Evolutionary conservation across 1,140 invertebrate species (phyloP).

Genomic region (Pseudomyrmex dendroicus): DNA sequence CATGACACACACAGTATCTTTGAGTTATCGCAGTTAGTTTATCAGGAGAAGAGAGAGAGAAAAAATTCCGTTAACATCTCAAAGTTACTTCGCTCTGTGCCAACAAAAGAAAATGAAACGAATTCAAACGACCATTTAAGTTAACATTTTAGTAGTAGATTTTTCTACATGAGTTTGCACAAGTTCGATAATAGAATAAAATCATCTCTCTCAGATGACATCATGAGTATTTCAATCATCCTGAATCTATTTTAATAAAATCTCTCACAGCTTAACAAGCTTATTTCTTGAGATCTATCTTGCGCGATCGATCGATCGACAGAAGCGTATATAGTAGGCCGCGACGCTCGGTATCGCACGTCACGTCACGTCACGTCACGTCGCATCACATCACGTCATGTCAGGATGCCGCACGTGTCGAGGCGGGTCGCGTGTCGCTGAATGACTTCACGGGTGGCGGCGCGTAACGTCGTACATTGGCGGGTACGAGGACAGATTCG

Average conservation of each 20-base stretch:
- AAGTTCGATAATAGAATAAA: neutral
- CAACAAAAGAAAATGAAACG: no score
- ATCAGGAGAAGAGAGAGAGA: neutral
- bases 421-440: constrained; percentile 50
- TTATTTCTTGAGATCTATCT: constrained; percentile 13
- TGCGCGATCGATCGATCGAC: constrained; percentile 4
- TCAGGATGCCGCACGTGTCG: constrained; percentile 38
- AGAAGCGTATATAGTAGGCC: neutral
- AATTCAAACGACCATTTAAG: no score
- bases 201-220: neutral
- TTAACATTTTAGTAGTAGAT: no score
- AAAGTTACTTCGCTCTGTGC: neutral
- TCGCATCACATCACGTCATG: constrained; percentile 33
- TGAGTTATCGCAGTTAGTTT: neutral
- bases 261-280: neutral
- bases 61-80: neutral
- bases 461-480: constrained; percentile 26
- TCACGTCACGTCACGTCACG: constrained; percentile 19
- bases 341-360: constrained; percentile 14
- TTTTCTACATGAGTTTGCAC: neutral
- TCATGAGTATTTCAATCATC: constrained; percentile 14
- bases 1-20: constrained; percentile 8
- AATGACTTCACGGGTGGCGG: constrained; percentile 56
- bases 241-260: neutral
- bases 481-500: constrained; percentile 63